Evolutionary conservation across 2,888 invertebrate genomes (phyloP), one percentile per base, ranked within the genome.

Genomic region (Oligia latruncula): DNA sequence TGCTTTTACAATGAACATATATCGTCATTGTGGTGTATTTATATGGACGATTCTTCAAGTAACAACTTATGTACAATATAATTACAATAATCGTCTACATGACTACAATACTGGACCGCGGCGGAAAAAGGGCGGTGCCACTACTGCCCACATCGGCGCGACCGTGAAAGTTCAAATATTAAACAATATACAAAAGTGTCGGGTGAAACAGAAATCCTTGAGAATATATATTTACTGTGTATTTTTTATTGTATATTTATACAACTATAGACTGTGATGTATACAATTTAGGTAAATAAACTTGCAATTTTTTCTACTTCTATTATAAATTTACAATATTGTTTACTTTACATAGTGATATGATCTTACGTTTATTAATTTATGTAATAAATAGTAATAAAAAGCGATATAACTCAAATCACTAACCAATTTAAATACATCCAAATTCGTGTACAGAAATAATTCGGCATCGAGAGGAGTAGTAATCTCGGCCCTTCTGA

Each of bases 61-160:
- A 94, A 95, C 94, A 95, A 93, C 90, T 93, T 96, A 96, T 95
- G 94, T 96, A 96, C 95, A 96, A 95, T 95, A 95, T 95, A 95
- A 95, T 94, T 94, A 95, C 95, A 95, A 90, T 91, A 89, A 89
- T 90, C 89, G 89, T 90, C 88, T 91, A 91, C 79, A 91, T 89
- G 90, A 93, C 92, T 93, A 85, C 76, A 80, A 80, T 80, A 75
- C 71, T 62, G 67, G 68, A 65, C 71, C 71, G 79, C 71, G 29
- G 74, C 79, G 66, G 68, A 52, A 35, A 74, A 13, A 17, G 20
- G 20, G 58, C 52, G 43, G 13, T 46, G 58, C 55, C n/a, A 23
- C n/a, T 49, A 8, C 49, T 35, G 74, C 58, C 52, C 55, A 46
- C 68, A 43, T 46, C 73, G 58, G 40, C n/a, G 66, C 72, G 79